A percentile compares a stretch with the other conserved stretches of the same genome.
Evolutionary conservation across 2,113 vertebrate genomes (phyloP).

Genomic region (Hemiprocne comata): DNA sequence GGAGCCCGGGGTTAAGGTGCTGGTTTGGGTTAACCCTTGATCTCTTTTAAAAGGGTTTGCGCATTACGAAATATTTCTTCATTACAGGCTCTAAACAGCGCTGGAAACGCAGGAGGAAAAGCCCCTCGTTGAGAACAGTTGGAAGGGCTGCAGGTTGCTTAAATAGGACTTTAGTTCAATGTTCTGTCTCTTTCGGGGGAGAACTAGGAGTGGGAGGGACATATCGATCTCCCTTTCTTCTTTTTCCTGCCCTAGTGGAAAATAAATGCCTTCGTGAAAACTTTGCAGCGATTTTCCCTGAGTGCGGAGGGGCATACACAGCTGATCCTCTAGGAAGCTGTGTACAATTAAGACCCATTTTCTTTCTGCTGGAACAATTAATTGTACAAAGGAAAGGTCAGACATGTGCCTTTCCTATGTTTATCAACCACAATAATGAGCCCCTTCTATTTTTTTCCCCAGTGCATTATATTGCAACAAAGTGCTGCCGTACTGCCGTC

Average conservation of each 20-base stretch:
- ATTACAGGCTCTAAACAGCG: not conserved
- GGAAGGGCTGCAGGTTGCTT: not conserved
- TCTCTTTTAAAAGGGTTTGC: too few species aligned
- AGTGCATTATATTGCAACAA: not conserved
- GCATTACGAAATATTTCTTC: not conserved
- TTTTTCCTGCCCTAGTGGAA: not conserved
- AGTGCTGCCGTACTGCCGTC: not conserved
- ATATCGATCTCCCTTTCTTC: not conserved
- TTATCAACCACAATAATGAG: constrained; percentile 55
- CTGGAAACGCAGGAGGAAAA: not conserved
- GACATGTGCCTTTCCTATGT: constrained; percentile 51
- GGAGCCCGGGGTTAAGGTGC: not conserved
- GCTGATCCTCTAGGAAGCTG: constrained; percentile 58
- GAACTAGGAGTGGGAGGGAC: not conserved
- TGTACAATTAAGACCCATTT: constrained; percentile 49
- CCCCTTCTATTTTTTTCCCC: constrained; percentile 23
- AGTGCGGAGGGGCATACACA: not conserved
- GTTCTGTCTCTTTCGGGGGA: not conserved
- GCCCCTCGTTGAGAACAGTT: not conserved
- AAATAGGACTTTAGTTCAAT: not conserved
- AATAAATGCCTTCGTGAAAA: constrained; percentile 19
- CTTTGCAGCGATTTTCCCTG: not conserved
- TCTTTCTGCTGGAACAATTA: constrained; percentile 61
- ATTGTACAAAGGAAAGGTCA: constrained; percentile 63
- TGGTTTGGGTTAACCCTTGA: not conserved